A percentile compares a stretch with the other conserved stretches of the same genome.
These are phyloP conservation scores for Picus viridis DNA, from an alignment of 2,797 vertebrate species.

Conservation along the genomic window DNA sequence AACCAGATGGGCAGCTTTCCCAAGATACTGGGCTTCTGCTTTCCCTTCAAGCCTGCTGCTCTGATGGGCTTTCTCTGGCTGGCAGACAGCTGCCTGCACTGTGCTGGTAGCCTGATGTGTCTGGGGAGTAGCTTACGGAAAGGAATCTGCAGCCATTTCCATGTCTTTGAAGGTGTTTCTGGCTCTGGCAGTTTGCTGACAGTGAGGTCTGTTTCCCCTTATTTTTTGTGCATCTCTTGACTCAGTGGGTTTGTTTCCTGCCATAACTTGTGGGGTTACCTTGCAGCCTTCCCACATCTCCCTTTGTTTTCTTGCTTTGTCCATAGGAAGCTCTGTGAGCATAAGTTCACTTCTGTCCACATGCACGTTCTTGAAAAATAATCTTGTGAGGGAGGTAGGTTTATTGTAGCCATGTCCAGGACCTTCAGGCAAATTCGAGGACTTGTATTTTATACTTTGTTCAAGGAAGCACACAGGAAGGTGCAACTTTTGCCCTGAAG, in stretches of 20 bases:
- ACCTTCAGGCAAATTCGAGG: not conserved
- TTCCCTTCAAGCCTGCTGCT: not conserved
- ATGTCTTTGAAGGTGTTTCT: slow-evolving; percentile 2
- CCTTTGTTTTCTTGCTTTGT: not conserved
- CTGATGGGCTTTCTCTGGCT: not conserved
- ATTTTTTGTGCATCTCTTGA: not conserved
- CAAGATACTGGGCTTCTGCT: not conserved
- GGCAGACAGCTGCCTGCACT: not conserved
- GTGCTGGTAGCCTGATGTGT: not conserved
- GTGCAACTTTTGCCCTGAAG: not conserved
- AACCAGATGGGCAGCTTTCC: not conserved
- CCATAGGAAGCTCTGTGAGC: not conserved
- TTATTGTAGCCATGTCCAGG: not conserved
- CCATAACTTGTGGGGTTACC: not conserved
- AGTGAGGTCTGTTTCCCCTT: not conserved
- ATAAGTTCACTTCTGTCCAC: not conserved
- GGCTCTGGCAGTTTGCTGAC: not conserved
- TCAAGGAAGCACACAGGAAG: not conserved
- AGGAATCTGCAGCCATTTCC: not conserved
- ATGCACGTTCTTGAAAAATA: not conserved
- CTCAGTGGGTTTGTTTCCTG: not conserved
- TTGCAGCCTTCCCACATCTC: not conserved
- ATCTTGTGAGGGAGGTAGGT: not conserved
- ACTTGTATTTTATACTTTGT: not conserved
- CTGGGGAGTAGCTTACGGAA: not conserved